Conservation (phyloP, 2,113 vertebrate species). For the Cololabis saira region DNA sequence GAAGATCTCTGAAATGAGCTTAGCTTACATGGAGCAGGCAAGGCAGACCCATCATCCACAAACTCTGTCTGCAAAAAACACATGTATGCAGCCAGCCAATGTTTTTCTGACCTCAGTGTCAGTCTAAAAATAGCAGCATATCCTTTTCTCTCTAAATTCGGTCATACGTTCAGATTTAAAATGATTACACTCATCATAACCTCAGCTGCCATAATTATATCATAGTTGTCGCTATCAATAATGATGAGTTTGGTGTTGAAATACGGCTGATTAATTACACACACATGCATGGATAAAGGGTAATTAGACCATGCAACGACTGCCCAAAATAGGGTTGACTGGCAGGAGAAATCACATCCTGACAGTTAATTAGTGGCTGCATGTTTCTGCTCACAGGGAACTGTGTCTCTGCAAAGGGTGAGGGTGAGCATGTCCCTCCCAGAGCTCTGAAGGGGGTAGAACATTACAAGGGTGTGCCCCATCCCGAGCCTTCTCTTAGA, state of each 20-base stretch:
- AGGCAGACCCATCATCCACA: neutral
- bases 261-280: conserved; percentile 23
- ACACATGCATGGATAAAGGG: conserved; percentile 2
- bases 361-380: conserved; percentile 61
- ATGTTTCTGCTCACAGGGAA: conserved; percentile 57
- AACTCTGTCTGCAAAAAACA: too few relatives aligned
- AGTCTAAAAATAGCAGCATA: neutral
- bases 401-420: conserved; percentile 49
- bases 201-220: neutral
- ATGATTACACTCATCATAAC: conserved; percentile 8
- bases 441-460: conserved; percentile 36
- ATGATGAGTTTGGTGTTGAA: conserved; percentile 8
- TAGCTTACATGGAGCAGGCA: neutral
- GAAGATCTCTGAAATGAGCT: neutral
- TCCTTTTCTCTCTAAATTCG: neutral
- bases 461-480: conserved; percentile 41
- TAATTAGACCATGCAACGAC: conserved; percentile 28
- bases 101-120: neutral
- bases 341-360: conserved; percentile 29
- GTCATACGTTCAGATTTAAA: neutral
- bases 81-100: too few relatives aligned
- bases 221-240: neutral
- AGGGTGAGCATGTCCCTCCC: conserved; percentile 56
- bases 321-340: conserved; percentile 46
- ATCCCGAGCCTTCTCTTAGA: conserved; percentile 39